These are phyloP conservation scores for Machaerirhynchus nigripectus DNA, from an alignment of 2,113 vertebrate genomes.

Conservation along the genomic window DNA sequence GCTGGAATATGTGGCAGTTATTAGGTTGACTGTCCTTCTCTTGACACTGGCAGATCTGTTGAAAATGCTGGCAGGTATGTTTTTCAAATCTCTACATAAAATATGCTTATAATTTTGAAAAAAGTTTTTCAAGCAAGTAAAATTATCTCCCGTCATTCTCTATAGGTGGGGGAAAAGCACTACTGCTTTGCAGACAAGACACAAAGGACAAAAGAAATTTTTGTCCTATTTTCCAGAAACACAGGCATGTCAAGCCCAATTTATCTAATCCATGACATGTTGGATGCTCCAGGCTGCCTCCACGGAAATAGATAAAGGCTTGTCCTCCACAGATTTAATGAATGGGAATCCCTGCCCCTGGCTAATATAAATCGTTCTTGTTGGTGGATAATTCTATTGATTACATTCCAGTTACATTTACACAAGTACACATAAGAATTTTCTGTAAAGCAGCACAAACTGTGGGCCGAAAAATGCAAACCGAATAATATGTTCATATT, in stretches of 20 bases:
- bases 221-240: conserved; percentile 42
- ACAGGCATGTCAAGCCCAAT: conserved; percentile 9
- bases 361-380: conserved; percentile 4
- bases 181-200: neutral
- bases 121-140: neutral
- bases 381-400: conserved; percentile 20
- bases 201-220: conserved; percentile 31
- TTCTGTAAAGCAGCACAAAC: neutral
- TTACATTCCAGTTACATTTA: neutral
- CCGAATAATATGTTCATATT: neutral
- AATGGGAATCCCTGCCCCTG: conserved; percentile 49
- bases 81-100: neutral
- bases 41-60: neutral
- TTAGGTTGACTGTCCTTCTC: neutral
- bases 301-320: neutral
- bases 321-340: conserved; percentile 31
- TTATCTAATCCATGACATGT: conserved; percentile 10
- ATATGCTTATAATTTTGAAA: neutral
- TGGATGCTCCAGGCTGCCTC: conserved; percentile 30
- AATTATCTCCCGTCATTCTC: neutral
- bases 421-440: neutral
- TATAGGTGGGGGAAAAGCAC: neutral
- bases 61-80: neutral
- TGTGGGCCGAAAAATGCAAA: neutral
- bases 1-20: neutral